Conservation (phyloP, 2,888 invertebrate species). For the Drosophila helvetica region DNA sequence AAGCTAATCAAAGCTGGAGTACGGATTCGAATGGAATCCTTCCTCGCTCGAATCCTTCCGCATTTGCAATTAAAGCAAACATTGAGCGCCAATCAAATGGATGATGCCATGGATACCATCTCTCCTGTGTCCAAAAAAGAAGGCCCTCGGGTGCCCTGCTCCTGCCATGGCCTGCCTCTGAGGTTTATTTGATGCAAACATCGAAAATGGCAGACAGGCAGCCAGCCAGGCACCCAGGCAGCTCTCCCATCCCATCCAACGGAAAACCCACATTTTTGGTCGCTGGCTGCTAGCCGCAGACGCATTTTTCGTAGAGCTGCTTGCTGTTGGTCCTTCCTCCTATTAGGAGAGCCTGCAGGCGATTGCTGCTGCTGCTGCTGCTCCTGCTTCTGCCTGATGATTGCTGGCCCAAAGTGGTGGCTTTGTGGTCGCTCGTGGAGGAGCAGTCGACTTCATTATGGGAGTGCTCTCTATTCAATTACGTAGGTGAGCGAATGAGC, state of each 20-base stretch:
- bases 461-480: slow-evolving; percentile 53
- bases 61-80: slow-evolving; percentile 61
- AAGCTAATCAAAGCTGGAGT: slow-evolving; percentile 65
- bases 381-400: slow-evolving; percentile 9
- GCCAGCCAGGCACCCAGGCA: too few species aligned
- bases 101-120: slow-evolving; percentile 65
- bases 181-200: slow-evolving; percentile 65
- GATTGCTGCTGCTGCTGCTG: slow-evolving; percentile 13
- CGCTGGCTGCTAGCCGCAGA: slow-evolving; percentile 55
- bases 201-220: slow-evolving; percentile 15
- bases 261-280: slow-evolving; percentile 4
- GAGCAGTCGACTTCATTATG: slow-evolving; percentile 68
- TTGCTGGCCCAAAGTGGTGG: slow-evolving; percentile 8
- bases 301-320: slow-evolving; percentile 48
- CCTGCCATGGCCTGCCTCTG: slow-evolving; percentile 19
- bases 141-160: slow-evolving; percentile 22
- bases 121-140: slow-evolving; percentile 33
- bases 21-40: background rate
- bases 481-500: slow-evolving; percentile 54
- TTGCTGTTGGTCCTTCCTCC: slow-evolving; percentile 27
- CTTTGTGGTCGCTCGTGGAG: slow-evolving; percentile 24
- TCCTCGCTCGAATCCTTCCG: slow-evolving; percentile 48
- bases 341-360: background rate
- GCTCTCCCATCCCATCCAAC: slow-evolving; percentile 2
- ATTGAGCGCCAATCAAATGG: slow-evolving; percentile 60